A percentile compares a stretch with the other conserved stretches of the same genome.
phyloP scores from a whole-genome alignment of 2,113 vertebrate species.

The Platichthys stellatus region DNA sequence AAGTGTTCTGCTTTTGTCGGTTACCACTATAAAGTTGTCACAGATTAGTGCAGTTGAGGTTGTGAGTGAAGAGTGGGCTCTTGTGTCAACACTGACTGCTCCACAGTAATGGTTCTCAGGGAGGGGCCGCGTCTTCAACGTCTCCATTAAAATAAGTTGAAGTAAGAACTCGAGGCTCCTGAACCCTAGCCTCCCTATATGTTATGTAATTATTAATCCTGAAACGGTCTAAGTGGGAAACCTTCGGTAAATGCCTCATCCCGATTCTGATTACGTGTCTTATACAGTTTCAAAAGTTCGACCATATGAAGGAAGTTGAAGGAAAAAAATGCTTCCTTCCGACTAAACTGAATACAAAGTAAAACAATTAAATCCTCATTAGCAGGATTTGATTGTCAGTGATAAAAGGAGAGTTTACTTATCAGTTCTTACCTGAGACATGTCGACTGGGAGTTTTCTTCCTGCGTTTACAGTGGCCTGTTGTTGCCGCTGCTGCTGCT shows the following conservation, averaged over 20 bases:
- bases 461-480: conserved; percentile 47
- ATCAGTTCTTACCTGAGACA: conserved; percentile 74
- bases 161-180: not conserved
- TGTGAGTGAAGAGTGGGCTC: not conserved
- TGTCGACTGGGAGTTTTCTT: conserved; percentile 54
- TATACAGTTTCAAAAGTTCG: not conserved
- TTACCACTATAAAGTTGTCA: no score
- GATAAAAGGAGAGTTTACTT: not conserved
- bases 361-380: not conserved
- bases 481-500: conserved; percentile 43
- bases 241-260: no score
- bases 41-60: not conserved
- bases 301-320: not conserved
- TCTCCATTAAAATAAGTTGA: not conserved
- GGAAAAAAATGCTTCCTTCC: no score
- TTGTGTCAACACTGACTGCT: conserved; percentile 9
- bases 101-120: conserved; percentile 42
- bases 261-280: not conserved
- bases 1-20: not conserved
- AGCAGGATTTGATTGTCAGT: not conserved
- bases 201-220: not conserved
- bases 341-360: not conserved
- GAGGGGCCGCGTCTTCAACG: conserved; percentile 42
- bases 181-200: no score
- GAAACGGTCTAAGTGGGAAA: not conserved